These are phyloP conservation scores for Drosophila parabipectinata DNA, from an alignment of 1,140 invertebrate genomes.

Conservation along the genomic window DNA sequence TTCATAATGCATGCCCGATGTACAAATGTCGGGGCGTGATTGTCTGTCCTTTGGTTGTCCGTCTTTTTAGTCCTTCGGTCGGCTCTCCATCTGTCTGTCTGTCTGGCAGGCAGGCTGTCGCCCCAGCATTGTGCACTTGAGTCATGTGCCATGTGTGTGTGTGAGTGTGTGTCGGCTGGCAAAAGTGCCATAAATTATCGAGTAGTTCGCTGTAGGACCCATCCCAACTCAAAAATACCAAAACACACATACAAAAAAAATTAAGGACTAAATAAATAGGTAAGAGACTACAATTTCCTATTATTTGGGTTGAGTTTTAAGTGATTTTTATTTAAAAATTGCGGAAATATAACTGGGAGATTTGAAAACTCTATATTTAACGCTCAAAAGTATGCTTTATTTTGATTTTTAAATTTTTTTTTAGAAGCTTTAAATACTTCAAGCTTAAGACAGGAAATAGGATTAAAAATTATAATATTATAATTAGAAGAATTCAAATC, in stretches of 20 bases:
- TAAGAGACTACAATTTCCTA: not conserved
- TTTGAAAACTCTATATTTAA: too few relatives aligned
- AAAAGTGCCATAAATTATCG: constrained; percentile 79
- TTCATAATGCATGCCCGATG: constrained; percentile 67
- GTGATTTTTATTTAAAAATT: too few relatives aligned
- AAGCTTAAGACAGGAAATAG: too few relatives aligned
- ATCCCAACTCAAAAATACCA: not conserved
- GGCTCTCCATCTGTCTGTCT: constrained; percentile 11
- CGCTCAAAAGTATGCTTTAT: too few relatives aligned
- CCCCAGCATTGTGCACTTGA: constrained; percentile 62
- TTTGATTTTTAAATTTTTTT: too few relatives aligned
- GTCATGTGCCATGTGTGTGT: constrained; percentile 29
- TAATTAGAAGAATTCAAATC: too few relatives aligned
- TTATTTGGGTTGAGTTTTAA: not conserved
- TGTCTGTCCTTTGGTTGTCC: constrained; percentile 50
- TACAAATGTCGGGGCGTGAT: constrained; percentile 69
- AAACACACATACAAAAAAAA: constrained; percentile 5
- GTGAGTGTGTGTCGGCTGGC: constrained; percentile 56
- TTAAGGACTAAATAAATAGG: not conserved
- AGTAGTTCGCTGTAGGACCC: constrained; percentile 64
- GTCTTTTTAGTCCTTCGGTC: constrained; percentile 7
- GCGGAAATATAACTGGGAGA: too few relatives aligned
- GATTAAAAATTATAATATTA: too few relatives aligned
- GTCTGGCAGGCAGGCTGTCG: constrained; percentile 1
- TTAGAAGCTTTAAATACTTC: too few relatives aligned